Conservation (phyloP, 2,113 vertebrate genomes). For the Oenanthe oenanthe region DNA sequence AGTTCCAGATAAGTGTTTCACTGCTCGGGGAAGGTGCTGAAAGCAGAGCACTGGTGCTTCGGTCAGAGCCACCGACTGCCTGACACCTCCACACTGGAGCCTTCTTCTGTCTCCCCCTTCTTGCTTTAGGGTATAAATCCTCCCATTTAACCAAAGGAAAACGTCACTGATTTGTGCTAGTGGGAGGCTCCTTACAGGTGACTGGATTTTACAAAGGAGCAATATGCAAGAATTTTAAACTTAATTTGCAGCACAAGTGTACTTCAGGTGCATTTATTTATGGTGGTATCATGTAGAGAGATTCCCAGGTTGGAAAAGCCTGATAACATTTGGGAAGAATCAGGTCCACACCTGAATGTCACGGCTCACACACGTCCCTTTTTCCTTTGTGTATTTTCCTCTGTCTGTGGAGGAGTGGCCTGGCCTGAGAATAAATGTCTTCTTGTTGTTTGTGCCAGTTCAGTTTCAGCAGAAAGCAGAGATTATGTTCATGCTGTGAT, state of each 20-base stretch:
- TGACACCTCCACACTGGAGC: not conserved
- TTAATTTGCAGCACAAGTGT: not conserved
- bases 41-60: not conserved
- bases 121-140: not conserved
- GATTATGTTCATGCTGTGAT: not conserved
- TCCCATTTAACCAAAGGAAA: not conserved
- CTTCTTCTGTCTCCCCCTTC: not conserved
- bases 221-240: not conserved
- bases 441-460: not conserved
- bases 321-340: not conserved
- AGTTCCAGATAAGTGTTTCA: not conserved
- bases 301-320: not conserved
- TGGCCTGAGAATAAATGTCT: not conserved
- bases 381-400: not conserved
- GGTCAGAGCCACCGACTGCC: rapidly evolving
- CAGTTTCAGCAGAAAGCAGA: not conserved
- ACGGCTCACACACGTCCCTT: rapidly evolving
- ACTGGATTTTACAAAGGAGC: slow-evolving; percentile 13
- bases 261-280: not conserved
- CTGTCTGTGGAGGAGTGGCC: not conserved
- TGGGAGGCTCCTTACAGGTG: not conserved
- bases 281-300: not conserved
- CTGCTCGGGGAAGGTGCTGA: not conserved
- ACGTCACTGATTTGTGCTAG: not conserved
- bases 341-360: not conserved